Base-by-base conservation (phyloP, 2,113 vertebrate species). In the Candoia aspera region DNA sequence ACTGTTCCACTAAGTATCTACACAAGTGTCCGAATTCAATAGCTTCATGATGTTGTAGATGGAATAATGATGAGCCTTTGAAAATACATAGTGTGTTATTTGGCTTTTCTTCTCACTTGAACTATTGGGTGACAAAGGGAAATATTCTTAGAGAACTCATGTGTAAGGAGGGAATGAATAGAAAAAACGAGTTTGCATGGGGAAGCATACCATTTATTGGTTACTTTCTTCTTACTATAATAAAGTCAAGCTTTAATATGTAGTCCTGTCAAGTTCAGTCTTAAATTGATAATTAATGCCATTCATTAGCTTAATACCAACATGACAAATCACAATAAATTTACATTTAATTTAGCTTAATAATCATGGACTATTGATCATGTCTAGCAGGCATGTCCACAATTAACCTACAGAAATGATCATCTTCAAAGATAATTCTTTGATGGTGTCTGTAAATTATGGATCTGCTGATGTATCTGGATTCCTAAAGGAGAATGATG, bases 11-110 rank as follows among this genome's bases (percentile, higher is more conserved):
- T 26, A 95, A 58, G 90, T 95, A 96, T 95, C 90, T 90, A 84
- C 15, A 93, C 4, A 95, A 95, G 91, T 90, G 58, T 95, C 64
- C 96, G 88, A 93, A 96, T 92, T 95, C 68, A 96, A 62, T 89
- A 11, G 2, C 60, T 93, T 95, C 91, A n/a, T 95, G 11, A 86
- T 93, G 79, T 79, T 95, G 96, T 91, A 91, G 84, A 17, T 54
- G 93, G 93, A 95, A 96, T 92, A 95, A 73, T 89, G 24, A 95
- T 26, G 3, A 90, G 0, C 42, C 6, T 88, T 93, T 49, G 93
- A 92, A 62, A 93, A 92, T 83, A 4, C 60, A 94, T 88, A 19
- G 26, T 1, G 9, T 91, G 60, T 2, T 84, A 2, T 0, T 79
- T 91, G 26, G 92, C 92, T 55, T 90, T 62, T 49, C 59, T 57